Evolutionary conservation across 2,113 vertebrate species (phyloP), one percentile per base, ranked within the genome.

Genomic region (Lepus europaeus): DNA sequence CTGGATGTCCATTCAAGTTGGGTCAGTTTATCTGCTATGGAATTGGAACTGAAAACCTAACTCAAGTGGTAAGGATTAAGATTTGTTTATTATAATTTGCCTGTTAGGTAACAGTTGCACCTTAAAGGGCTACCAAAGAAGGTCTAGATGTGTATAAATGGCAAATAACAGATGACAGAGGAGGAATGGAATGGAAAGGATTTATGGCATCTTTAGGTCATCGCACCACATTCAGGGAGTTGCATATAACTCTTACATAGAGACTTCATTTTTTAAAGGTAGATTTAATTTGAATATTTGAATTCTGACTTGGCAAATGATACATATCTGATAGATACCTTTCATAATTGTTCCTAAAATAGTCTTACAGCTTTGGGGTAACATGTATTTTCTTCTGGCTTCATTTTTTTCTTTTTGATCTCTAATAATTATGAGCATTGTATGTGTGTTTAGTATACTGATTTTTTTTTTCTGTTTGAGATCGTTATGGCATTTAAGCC

Each of bases 301-400:
- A 31, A 82, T 51, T 93, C 85, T n/a, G 33, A 6, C 1, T 76
- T 95, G 17, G 59, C 69, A 79, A 33, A 92, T 69, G 66, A 36
- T 27, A 10, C 20, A 85, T 77, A 94, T 95, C 82, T 80, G 81
- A 31, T 63, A 92, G 78, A 31, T 16, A 53, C 19, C 16, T 69
- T 59, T 53, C 6, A 78, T 78, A 77, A 68, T 31, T 86, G 86
- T 73, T 87, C n/a, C 20, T 45, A 70, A 77, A 76, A 82, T 56
- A 23, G 9, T 16, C 29, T 79, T 51, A 56, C 7, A 94, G 6
- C 11, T 83, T 89, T 77, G 27, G 22, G 27, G 22, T 70, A 87
- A 90, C 19, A 66, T 68, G 1, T 66, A 81, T 98, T 85, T 96
- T 66, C 63, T 76, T 97, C 89, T 31, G 29, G 36, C 80, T 96